phyloP scores from a whole-genome alignment of 2,888 invertebrate species.

The Ormyrus rosae region DNA sequence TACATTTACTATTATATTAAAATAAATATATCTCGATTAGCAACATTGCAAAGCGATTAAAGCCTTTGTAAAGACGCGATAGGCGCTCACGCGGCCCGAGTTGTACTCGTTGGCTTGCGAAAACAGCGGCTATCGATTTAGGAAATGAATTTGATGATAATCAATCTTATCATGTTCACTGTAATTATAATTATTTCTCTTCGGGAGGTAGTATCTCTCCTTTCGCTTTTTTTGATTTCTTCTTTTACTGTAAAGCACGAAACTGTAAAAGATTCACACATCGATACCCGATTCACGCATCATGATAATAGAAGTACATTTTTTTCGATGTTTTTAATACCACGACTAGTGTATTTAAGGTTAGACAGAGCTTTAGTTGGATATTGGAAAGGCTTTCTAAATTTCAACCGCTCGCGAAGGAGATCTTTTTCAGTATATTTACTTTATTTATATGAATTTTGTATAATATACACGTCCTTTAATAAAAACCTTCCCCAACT shows the following conservation, averaged over 20 bases:
- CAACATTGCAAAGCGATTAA: slow-evolving; percentile 45
- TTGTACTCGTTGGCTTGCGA: slow-evolving; percentile 46
- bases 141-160: slow-evolving; percentile 50
- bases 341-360: slow-evolving; percentile 81
- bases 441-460: slow-evolving; percentile 51
- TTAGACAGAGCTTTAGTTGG: slow-evolving; percentile 86
- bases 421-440: slow-evolving; percentile 68
- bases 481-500: slow-evolving; percentile 16
- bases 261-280: slow-evolving; percentile 45
- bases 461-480: slow-evolving; percentile 46
- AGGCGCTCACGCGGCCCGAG: slow-evolving; percentile 46
- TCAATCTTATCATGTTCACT: slow-evolving; percentile 50
- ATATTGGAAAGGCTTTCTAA: slow-evolving; percentile 89
- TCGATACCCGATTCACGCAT: slow-evolving; percentile 53
- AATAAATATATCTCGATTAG: slow-evolving; percentile 58
- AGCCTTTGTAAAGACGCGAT: slow-evolving; percentile 51
- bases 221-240: slow-evolving; percentile 61
- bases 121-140: slow-evolving; percentile 45
- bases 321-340: slow-evolving; percentile 71
- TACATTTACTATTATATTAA: slow-evolving; percentile 56
- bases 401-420: slow-evolving; percentile 86
- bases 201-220: slow-evolving; percentile 54
- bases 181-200: slow-evolving; percentile 50
- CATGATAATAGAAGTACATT: slow-evolving; percentile 48
- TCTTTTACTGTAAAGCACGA: slow-evolving; percentile 50